Percentiles rank a stretch among this genome's conserved stretches.
Evolutionary conservation across 2,888 invertebrate genomes (phyloP).

Genomic region (Pristionchus japonicus): DNA sequence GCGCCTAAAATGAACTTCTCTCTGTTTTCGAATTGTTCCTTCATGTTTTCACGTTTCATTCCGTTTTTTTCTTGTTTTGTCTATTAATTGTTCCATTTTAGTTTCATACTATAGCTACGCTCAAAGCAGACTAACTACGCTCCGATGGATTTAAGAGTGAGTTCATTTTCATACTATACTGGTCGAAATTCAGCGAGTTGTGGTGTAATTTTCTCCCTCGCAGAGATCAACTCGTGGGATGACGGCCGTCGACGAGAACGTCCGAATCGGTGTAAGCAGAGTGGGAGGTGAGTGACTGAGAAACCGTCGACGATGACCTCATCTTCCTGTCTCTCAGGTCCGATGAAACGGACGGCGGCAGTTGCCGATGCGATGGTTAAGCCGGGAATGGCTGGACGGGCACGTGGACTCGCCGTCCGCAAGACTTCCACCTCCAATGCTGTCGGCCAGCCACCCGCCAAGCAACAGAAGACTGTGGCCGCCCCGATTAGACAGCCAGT

Average conservation of each 20-base stretch:
- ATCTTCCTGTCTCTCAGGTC: too few species aligned
- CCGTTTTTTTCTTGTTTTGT: background rate
- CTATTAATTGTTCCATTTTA: background rate
- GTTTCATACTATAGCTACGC: background rate
- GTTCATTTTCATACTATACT: background rate
- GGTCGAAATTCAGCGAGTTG: too few species aligned
- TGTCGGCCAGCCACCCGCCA: slow-evolving; percentile 5
- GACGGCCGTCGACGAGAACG: slow-evolving; percentile 6
- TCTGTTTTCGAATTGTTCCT: background rate
- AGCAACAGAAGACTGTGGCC: background rate
- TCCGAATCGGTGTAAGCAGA: background rate
- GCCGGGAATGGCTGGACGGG: background rate
- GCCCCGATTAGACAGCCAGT: background rate
- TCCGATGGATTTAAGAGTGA: slow-evolving; percentile 28
- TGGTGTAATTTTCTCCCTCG: background rate
- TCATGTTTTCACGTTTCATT: background rate
- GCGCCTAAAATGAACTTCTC: background rate
- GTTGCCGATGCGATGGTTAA: background rate
- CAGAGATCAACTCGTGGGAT: background rate
- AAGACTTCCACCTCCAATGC: background rate
- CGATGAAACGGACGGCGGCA: background rate
- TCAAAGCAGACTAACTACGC: background rate
- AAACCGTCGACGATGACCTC: too few species aligned
- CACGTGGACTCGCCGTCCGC: background rate
- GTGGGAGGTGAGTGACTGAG: too few species aligned